Percentiles rank a stretch among this genome's conserved stretches.
Evolutionary conservation across 2,888 invertebrate genomes (phyloP).

Genomic region (Diploptera punctata): DNA sequence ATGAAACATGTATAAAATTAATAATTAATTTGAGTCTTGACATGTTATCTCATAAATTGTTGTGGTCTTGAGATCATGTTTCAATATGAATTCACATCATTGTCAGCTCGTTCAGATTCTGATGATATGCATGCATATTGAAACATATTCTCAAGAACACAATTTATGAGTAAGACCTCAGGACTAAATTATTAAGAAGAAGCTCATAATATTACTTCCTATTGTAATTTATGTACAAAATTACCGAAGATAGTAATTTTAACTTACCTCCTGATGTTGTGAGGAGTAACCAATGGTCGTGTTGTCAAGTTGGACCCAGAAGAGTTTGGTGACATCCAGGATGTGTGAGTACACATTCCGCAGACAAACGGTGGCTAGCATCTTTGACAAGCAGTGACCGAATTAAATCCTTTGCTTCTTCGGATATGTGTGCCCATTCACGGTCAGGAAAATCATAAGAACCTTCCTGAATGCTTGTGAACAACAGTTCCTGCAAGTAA

Average conservation of each 20-base stretch:
- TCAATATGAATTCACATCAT: too few species aligned
- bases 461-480: constrained; percentile 88
- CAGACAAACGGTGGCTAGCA: constrained; percentile 85
- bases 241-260: not conserved
- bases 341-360: constrained; percentile 82
- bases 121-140: too few species aligned
- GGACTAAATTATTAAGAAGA: too few species aligned
- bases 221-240: too few species aligned
- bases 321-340: constrained; percentile 68
- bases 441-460: constrained; percentile 70
- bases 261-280: constrained; percentile 77
- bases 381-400: constrained; percentile 86
- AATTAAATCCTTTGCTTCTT: constrained; percentile 94
- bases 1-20: too few species aligned
- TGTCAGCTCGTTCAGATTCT: too few species aligned
- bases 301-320: constrained; percentile 46
- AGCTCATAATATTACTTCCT: too few species aligned
- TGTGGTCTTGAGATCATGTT: too few species aligned
- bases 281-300: constrained; percentile 77
- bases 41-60: too few species aligned
- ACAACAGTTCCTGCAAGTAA: constrained; percentile 82
- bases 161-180: too few species aligned
- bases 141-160: too few species aligned
- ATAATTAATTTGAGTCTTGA: too few species aligned
- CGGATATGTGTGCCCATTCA: constrained; percentile 90